Evolutionary conservation across 2,888 invertebrate species (phyloP).

Genomic region (Epirrhoe tristata): DNA sequence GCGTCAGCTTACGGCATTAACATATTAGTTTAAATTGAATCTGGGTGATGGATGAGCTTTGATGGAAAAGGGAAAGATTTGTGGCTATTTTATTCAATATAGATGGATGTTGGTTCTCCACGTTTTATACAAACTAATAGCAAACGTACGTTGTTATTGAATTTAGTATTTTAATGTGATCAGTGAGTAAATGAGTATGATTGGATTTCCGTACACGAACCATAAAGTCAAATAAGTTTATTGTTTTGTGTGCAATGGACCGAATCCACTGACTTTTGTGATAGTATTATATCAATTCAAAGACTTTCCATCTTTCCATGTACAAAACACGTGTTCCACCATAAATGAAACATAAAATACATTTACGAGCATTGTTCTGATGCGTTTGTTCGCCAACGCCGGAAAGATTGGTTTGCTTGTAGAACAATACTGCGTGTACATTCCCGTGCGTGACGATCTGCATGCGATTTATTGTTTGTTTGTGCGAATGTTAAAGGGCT

Average conservation of each 20-base stretch:
- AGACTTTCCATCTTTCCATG: conserved; percentile 25
- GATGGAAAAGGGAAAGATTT: conserved; percentile 6
- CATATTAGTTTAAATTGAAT: conserved; percentile 33
- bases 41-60: conserved; percentile 25
- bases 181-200: background rate
- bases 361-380: conserved; percentile 36
- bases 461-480: conserved; percentile 11
- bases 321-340: conserved; percentile 26
- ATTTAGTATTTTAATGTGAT: background rate
- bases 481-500: background rate
- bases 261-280: background rate
- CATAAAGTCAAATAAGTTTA: too few species aligned
- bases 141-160: background rate
- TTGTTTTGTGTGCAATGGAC: too few species aligned
- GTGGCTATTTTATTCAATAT: background rate
- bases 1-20: conserved; percentile 28
- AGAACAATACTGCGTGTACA: conserved; percentile 41
- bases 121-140: background rate
- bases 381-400: conserved; percentile 44
- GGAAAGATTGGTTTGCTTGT: conserved; percentile 55
- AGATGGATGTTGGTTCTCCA: background rate
- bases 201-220: background rate
- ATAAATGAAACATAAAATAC: conserved; percentile 36
- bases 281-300: conserved; percentile 18
- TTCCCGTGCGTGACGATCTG: conserved; percentile 42